Evolutionary conservation across 2,888 invertebrate genomes (phyloP), one percentile per base, ranked within the genome.

Genomic region (Hypomecis punctinalis): DNA sequence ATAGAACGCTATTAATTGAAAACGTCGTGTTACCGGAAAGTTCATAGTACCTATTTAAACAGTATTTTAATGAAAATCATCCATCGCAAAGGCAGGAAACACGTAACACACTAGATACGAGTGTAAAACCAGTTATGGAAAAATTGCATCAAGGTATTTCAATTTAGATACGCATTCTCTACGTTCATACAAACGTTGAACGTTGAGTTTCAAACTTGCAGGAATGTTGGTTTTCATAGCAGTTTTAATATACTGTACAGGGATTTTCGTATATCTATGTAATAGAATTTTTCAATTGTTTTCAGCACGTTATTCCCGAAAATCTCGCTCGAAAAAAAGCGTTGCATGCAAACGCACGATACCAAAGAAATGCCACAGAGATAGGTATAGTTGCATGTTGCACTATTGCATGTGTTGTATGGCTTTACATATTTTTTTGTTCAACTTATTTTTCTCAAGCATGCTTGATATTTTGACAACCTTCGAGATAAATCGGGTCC

Each of bases 301-400:
- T 91, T 82, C 92, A 93, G 92, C 92, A 88, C 92, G 91, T 69
- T 86, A 85, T 73, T 77, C 85, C 70, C 87, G 87, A 80, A 91
- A 86, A 80, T 76, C 83, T 74, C 91, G 93, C 61, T 80, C 88
- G 74, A 93, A 91, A 92, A 91, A 93, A 83, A 91, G 91, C 78
- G 79, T 92, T 91, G 93, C 93, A 92, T 93, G 92, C 79, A 87
- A 87, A 88, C 82, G 82, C 81, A 80, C 79, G 77, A 78, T 74
- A 66, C 84, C 85, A 82, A 86, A 86, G 84, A 91, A 88, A 88
- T 93, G 92, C 87, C 89, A 85, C 86, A 89, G 78, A 81, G 88
- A 84, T 91, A 88, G 90, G 91, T 91, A 90, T 83, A 74, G 71
- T 74, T 76, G 72, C 72, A 75, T 70, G 65, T 71, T 55, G 68